Percentiles rank a stretch among this genome's conserved stretches.
Conservation (phyloP, 1,140 invertebrate species). For the roundworm (Caenorhabditis elegans) region WBcel235 BX284605.5:7744001-7744500, state of each 20-base stretch:
- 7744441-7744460: no score
- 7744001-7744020: background rate
- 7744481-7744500: no score
- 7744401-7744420: no score
- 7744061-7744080: slow-evolving; percentile 16
- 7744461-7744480: no score
- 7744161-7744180: background rate
- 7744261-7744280: slow-evolving; percentile 24
- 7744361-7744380: background rate
- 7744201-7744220: background rate
- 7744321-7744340: slow-evolving; percentile 9
- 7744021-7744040: slow-evolving; percentile 24
- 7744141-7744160: background rate
- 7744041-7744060: background rate
- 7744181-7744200: background rate
- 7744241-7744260: slow-evolving; percentile 7
- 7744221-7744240: background rate
- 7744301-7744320: slow-evolving; percentile 19
- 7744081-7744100: slow-evolving; percentile 26
- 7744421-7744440: no score
- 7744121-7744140: no score
- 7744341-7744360: background rate
- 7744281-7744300: slow-evolving; percentile 18
- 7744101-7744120: slow-evolving; percentile 18
- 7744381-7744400: background rate